Evolutionary conservation across 2,888 invertebrate genomes (phyloP).

Genomic region (Caenorhabditis angaria): DNA sequence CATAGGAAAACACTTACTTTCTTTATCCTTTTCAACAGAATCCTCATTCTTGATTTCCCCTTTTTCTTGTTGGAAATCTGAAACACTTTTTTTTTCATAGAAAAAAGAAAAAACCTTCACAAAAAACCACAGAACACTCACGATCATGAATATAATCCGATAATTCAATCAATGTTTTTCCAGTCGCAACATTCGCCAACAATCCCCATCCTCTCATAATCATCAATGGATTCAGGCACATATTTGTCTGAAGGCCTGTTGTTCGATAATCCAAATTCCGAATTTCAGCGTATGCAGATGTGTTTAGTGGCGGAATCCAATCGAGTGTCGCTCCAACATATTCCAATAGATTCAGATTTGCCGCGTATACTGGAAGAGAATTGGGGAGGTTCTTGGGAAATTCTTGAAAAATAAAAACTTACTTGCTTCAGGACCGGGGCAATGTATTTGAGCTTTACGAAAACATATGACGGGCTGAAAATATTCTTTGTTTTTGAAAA

Average conservation of each 20-base stretch:
- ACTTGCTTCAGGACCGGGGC: too few species aligned
- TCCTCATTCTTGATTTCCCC: too few species aligned
- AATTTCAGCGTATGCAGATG: neutral
- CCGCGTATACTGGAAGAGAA: conserved; percentile 3
- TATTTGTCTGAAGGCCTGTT: neutral
- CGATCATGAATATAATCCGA: neutral
- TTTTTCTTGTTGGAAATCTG: too few species aligned
- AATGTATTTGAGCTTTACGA: too few species aligned
- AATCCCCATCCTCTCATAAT: conserved; percentile 23
- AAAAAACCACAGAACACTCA: neutral
- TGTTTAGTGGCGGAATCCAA: neutral
- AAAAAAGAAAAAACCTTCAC: neutral
- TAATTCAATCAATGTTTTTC: conserved; percentile 20
- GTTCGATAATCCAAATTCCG: neutral
- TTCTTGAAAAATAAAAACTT: conserved; percentile 1
- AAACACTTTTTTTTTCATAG: too few species aligned
- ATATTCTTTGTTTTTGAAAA: too few species aligned
- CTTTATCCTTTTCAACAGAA: too few species aligned
- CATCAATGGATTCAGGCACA: neutral
- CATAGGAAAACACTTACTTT: too few species aligned
- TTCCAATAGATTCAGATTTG: conserved; percentile 1
- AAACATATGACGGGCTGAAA: too few species aligned
- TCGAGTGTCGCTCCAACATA: neutral
- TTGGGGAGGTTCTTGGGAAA: too few species aligned
- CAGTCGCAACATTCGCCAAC: conserved; percentile 12